These are phyloP conservation scores for Poicephalus gulielmi DNA, from an alignment of 2,113 vertebrate species.

Conservation along the genomic window DNA sequence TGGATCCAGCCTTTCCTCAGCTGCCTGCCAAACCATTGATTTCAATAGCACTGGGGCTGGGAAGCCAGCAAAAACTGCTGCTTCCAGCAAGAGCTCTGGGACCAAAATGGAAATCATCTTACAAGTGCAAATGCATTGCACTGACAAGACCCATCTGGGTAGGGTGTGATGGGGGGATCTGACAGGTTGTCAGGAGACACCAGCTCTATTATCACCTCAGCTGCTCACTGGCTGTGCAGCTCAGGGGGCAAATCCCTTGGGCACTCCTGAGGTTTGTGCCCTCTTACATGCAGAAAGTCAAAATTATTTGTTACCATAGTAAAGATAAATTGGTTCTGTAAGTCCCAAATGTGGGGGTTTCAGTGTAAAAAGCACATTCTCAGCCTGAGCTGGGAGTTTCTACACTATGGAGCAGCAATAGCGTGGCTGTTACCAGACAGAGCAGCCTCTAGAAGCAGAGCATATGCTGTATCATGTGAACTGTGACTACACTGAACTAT, in stretches of 20 bases:
- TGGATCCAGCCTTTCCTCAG: background rate
- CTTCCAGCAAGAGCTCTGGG: background rate
- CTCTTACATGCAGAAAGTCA: background rate
- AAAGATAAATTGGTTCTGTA: background rate
- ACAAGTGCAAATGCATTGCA: background rate
- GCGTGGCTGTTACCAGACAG: background rate
- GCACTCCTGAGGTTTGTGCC: background rate
- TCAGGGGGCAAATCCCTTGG: background rate
- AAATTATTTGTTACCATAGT: background rate
- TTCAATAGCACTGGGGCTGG: background rate
- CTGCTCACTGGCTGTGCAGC: background rate
- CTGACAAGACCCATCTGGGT: conserved; percentile 40
- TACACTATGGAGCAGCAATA: background rate
- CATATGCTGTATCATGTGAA: background rate
- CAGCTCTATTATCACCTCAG: background rate
- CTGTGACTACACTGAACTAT: background rate
- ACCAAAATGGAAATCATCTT: background rate
- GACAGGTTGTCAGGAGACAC: background rate
- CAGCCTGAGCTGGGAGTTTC: background rate
- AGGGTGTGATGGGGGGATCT: background rate
- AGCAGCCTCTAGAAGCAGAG: conserved; percentile 19
- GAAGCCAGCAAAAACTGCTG: background rate
- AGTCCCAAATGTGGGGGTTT: background rate
- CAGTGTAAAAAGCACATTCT: background rate
- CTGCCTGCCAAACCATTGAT: background rate